phyloP scores from a whole-genome alignment of 2,888 invertebrate species.

The Tribolium freemani region DNA sequence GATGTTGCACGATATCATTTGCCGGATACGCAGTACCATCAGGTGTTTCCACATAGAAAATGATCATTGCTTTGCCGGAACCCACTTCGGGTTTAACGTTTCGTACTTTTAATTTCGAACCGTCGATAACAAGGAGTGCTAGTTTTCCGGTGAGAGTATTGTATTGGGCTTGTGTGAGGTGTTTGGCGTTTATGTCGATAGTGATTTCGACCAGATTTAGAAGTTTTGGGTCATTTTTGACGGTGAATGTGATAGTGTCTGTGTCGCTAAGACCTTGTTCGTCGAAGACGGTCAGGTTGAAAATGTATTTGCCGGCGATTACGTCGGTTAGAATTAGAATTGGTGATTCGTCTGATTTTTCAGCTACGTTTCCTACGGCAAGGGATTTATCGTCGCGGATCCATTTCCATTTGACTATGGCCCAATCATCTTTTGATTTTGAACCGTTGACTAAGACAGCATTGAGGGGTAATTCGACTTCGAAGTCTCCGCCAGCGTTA shows the following conservation, averaged over 20 bases:
- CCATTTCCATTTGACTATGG: constrained; percentile 89
- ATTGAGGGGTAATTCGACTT: constrained; percentile 80
- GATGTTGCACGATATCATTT: constrained; percentile 75
- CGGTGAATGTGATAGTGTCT: constrained; percentile 87
- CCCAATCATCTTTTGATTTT: constrained; percentile 88
- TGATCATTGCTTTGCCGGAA: constrained; percentile 69
- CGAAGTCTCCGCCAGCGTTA: constrained; percentile 89
- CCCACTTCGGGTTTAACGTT: constrained; percentile 69
- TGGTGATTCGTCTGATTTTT: constrained; percentile 79
- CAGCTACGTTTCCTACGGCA: constrained; percentile 86
- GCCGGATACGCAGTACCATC: constrained; percentile 71
- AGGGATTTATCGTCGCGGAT: constrained; percentile 81
- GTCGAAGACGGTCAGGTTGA: constrained; percentile 90
- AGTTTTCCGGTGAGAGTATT: constrained; percentile 85
- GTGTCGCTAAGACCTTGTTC: constrained; percentile 87
- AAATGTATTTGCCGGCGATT: constrained; percentile 89
- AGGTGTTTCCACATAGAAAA: constrained; percentile 67
- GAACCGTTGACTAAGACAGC: constrained; percentile 88
- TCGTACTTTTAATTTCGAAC: constrained; percentile 73
- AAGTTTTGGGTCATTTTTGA: constrained; percentile 83
- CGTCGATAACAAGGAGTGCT: constrained; percentile 83
- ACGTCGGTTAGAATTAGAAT: constrained; percentile 86
- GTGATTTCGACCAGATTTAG: constrained; percentile 86
- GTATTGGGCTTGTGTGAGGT: constrained; percentile 79
- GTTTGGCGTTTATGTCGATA: constrained; percentile 80